Base-by-base conservation (phyloP, 2,888 invertebrate species). In the Tipula vernalis region DNA sequence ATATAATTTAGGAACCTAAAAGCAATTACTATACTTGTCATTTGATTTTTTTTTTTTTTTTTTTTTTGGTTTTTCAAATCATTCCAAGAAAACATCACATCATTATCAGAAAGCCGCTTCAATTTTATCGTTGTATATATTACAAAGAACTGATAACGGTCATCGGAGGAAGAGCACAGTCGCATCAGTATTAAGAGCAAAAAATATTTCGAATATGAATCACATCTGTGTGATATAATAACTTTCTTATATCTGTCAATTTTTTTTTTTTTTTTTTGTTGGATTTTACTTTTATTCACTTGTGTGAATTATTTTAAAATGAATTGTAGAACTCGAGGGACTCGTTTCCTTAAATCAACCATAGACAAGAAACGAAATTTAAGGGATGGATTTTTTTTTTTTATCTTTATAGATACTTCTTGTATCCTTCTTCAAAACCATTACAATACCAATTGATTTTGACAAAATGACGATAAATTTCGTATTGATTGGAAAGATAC, bases 231-330 rank as follows among this genome's bases (percentile, higher is more conserved):
- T 71, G 71, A 28, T 71, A 28, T 71, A 71, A 71, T 71, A 71
- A 71, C 71, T 71, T 71, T 71, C 71, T 71, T 71, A 71, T 71
- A 71, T 71, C 71, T 71, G 71, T 28, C 71, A 71, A 28, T 28
- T 71, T 71, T 71, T 51, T 15, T 51, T 15, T 15, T 51, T 51
- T 51, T 51, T 15, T 51, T 4, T 28, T 28, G 28, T 28, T 15
- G 51, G 51, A 71, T 71, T 28, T 12, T 71, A 71, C 71, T 71
- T 71, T 71, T 71, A 71, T 71, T 28, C 71, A 71, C 71, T 71
- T 71, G 71, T 71, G 71, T 71, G 71, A 71, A 71, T 71, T 71
- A 71, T 71, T 71, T 71, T 71, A 71, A 71, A 71, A 71, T 71
- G 71, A 71, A 71, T 71, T 71, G 71, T 71, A 8, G 71, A 71